Percentiles rank a stretch among this genome's conserved stretches.
Conservation (phyloP, 2,797 vertebrate genomes). For the Novumbra hubbsi region DNA sequence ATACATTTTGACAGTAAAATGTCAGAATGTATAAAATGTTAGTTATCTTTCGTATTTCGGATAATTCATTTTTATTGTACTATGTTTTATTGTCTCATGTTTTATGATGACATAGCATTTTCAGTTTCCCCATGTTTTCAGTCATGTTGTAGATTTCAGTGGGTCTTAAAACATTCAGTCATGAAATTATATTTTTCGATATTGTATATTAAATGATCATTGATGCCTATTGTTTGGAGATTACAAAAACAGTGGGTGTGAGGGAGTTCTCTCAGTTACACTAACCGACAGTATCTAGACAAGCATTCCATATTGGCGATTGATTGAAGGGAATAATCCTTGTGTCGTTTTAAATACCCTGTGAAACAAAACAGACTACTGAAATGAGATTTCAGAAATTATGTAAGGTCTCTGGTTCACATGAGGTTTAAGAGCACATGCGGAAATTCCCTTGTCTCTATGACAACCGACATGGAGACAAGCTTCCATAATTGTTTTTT, state of each 20-base stretch:
- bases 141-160: slow-evolving; percentile 39
- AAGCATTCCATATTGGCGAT: slow-evolving; percentile 51
- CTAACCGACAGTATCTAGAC: slow-evolving; percentile 39
- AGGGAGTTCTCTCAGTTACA: slow-evolving; percentile 32
- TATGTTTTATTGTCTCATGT: slow-evolving; percentile 12
- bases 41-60: slow-evolving; percentile 18
- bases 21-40: slow-evolving; percentile 23
- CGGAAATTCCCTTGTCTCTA: too few relatives aligned
- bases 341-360: slow-evolving; percentile 41
- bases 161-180: slow-evolving; percentile 50
- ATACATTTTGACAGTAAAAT: slow-evolving; percentile 11
- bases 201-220: slow-evolving; percentile 58
- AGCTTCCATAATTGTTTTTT: too few relatives aligned
- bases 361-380: neutral
- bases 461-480: too few relatives aligned
- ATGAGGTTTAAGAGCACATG: too few relatives aligned
- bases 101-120: slow-evolving; percentile 1
- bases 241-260: slow-evolving; percentile 32
- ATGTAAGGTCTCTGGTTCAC: too few relatives aligned
- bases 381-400: too few relatives aligned
- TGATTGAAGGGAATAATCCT: neutral
- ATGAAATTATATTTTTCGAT: slow-evolving; percentile 66
- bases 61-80: slow-evolving; percentile 7
- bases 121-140: slow-evolving; percentile 23
- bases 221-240: slow-evolving; percentile 50